Percentiles rank a stretch among this genome's conserved stretches.
These are phyloP conservation scores for Dunckerocampus dactyliophorus DNA, from an alignment of 2,113 vertebrate species.

Conservation along the genomic window DNA sequence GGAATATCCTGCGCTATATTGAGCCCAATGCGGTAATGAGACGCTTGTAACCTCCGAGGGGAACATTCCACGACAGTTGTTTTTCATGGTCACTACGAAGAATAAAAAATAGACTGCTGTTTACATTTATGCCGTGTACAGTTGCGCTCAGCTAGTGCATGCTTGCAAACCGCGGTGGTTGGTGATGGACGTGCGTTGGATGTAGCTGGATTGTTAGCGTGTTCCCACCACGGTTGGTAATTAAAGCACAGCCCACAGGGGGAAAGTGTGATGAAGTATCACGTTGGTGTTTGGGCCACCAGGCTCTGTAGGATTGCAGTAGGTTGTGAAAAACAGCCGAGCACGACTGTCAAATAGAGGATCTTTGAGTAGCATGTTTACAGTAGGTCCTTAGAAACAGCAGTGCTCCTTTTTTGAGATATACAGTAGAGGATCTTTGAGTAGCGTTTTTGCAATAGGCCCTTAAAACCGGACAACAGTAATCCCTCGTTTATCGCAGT, in stretches of 20 bases:
- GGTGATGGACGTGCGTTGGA: constrained; percentile 14
- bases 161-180: constrained; percentile 3
- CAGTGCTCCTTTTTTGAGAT: no score
- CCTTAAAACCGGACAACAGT: no score
- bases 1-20: constrained; percentile 55
- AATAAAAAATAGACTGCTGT: constrained; percentile 43
- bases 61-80: constrained; percentile 59
- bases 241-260: constrained; percentile 5
- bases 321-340: no score
- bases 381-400: no score
- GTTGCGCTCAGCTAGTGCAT: background rate
- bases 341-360: no score
- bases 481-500: no score
- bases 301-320: no score
- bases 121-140: constrained; percentile 16
- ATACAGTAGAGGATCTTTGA: no score
- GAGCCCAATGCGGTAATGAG: constrained; percentile 59
- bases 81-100: constrained; percentile 33
- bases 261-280: constrained; percentile 47
- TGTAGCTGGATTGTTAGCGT: constrained; percentile 6
- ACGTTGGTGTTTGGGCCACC: constrained; percentile 31
- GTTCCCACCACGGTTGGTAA: background rate
- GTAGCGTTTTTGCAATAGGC: no score
- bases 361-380: no score
- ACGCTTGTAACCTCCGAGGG: constrained; percentile 42